Evolutionary conservation across 2,113 vertebrate genomes (phyloP), one percentile per base, ranked within the genome.

Genomic region (Cyanoliseus patagonus): DNA sequence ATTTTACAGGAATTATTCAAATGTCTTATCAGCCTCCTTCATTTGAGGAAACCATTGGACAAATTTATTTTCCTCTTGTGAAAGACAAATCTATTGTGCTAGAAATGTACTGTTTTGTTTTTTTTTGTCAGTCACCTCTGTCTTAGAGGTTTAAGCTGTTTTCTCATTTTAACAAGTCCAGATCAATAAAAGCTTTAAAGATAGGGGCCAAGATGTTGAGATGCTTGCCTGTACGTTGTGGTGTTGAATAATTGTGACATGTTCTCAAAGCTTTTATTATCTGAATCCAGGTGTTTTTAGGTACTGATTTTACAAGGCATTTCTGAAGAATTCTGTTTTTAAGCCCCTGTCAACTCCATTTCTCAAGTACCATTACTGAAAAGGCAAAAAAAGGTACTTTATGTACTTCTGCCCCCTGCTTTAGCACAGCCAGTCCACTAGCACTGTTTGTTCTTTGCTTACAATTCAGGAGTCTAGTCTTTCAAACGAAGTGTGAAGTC

Each of bases 41-140:
- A 17, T 73, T 68, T 49, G 77, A 81, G 68, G 79, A 90, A 74
- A 6, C 7, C 16, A 6, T 8, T 72, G 46, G 15, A 59, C 13
- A 73, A 59, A 74, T 28, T 51, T 4, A 6, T 90, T 70, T 93
- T 86, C 37, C 7, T 74, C 18, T 42, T 67, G 30, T 63, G 59
- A 91, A 27, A 9, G 28, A 35, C 53, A 49, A 62, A 79, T 49
- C 19, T 66, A 4, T 51, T 63, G 28, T 61, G 51, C 31, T 49
- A 42, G n/a, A 39, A n/a, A 9, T 47, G 12, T 12, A 11, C 7
- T 70, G 52, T 15, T 1, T 7, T 16, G 7, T 0, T 3, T 1
- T 19, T 47, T 47, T 47, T 47, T 79, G 3, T 62, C 49, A 23
- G 11, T 53, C 0, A 0, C 12, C 3, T 41, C 14, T 81, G 30